A percentile compares a stretch with the other conserved stretches of the same genome.
Evolutionary conservation across 1,140 invertebrate species (phyloP).

Genomic region (Magallana gigas): DNA sequence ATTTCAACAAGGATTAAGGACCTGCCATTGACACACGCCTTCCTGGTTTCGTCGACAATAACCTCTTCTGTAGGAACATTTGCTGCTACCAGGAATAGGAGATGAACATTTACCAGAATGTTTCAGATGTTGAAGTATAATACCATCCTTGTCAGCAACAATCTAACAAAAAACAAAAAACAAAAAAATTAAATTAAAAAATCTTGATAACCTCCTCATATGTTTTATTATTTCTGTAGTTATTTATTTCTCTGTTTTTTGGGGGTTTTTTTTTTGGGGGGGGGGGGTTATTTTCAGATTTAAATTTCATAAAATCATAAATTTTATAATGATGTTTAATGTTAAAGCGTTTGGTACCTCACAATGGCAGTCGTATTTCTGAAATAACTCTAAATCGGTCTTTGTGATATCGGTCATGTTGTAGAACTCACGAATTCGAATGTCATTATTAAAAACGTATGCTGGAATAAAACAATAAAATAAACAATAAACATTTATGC

Average conservation of each 20-base stretch:
- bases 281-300: too few species aligned
- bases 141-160: neutral
- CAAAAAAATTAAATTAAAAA: neutral
- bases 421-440: slow-evolving; percentile 13
- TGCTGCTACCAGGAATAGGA: neutral
- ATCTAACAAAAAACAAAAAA: neutral
- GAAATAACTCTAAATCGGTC: neutral
- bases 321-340: too few species aligned
- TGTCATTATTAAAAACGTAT: neutral
- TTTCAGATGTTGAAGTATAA: neutral
- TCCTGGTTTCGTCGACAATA: neutral
- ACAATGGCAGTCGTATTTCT: slow-evolving; percentile 13
- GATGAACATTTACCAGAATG: neutral
- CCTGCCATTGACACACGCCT: neutral
- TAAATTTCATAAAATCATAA: too few species aligned
- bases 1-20: neutral
- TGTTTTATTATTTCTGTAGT: neutral
- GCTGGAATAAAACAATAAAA: neutral
- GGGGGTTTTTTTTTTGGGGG: neutral
- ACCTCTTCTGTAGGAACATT: neutral
- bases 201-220: neutral
- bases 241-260: neutral
- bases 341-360: neutral
- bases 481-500: neutral
- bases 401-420: neutral